Evolutionary conservation across 2,888 invertebrate species (phyloP).

Genomic region (Petrolisthes cinctipes): DNA sequence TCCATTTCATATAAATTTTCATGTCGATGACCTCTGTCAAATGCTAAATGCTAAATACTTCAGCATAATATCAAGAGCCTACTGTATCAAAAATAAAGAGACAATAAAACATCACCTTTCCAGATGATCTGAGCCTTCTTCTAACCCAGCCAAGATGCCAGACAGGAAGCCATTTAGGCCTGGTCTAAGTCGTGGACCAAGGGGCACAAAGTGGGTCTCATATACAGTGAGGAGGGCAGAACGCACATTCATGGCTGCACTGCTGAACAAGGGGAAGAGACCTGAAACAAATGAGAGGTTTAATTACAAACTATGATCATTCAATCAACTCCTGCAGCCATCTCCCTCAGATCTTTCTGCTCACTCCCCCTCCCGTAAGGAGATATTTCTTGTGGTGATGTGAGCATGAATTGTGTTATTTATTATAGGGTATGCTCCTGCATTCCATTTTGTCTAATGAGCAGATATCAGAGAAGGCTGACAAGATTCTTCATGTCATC

Average conservation of each 20-base stretch:
- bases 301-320: neutral
- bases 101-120: slow-evolving; percentile 73
- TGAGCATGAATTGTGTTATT: neutral
- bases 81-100: no score
- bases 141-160: slow-evolving; percentile 84
- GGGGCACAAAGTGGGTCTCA: slow-evolving; percentile 87
- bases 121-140: slow-evolving; percentile 86
- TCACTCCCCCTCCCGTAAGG: no score
- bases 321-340: neutral
- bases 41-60: no score
- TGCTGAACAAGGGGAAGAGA: slow-evolving; percentile 87
- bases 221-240: slow-evolving; percentile 85
- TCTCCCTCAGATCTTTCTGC: no score
- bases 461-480: no score
- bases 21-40: no score
- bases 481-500: no score
- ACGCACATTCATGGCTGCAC: slow-evolving; percentile 91
- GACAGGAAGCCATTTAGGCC: slow-evolving; percentile 89
- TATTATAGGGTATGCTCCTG: neutral
- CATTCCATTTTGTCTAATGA: no score
- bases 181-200: slow-evolving; percentile 82
- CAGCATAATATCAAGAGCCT: no score
- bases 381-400: neutral
- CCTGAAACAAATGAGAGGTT: slow-evolving; percentile 72
- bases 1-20: no score